Percentiles rank a stretch among this genome's conserved stretches.
phyloP scores from a whole-genome alignment of 2,797 vertebrate species.

The Oreonectes daqikongensis region DNA sequence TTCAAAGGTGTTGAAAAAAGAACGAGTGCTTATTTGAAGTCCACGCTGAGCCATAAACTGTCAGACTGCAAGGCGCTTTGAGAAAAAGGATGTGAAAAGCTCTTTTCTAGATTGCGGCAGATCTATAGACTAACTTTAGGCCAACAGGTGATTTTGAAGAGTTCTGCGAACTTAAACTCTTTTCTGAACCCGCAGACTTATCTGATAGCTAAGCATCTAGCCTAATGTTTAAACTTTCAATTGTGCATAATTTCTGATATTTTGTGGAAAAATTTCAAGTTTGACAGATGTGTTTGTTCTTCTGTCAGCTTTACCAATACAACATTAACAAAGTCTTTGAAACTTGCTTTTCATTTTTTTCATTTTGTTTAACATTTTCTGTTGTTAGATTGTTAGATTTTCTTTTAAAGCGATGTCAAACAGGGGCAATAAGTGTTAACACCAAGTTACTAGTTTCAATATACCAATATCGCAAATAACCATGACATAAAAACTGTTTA shows the following conservation, averaged over 20 bases:
- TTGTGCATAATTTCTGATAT: not conserved
- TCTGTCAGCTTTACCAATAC: conserved; percentile 8
- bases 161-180: conserved; percentile 11
- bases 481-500: no score
- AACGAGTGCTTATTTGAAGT: not conserved
- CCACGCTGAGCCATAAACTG: conserved; percentile 36
- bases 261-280: not conserved
- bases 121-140: not conserved
- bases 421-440: no score
- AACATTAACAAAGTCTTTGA: no score
- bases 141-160: conserved; percentile 1
- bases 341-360: no score
- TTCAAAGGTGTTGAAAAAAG: conserved; percentile 17
- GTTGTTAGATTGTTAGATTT: no score
- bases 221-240: conserved; percentile 8
- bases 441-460: no score
- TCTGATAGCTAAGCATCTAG: not conserved
- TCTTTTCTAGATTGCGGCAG: not conserved
- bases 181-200: not conserved
- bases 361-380: no score
- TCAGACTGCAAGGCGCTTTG: conserved; percentile 8
- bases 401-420: no score
- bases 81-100: conserved; percentile 8
- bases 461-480: no score
- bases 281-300: not conserved